A percentile compares a stretch with the other conserved stretches of the same genome.
phyloP scores from a whole-genome alignment of 2,888 invertebrate genomes.

The Neocrepidodera transversa region DNA sequence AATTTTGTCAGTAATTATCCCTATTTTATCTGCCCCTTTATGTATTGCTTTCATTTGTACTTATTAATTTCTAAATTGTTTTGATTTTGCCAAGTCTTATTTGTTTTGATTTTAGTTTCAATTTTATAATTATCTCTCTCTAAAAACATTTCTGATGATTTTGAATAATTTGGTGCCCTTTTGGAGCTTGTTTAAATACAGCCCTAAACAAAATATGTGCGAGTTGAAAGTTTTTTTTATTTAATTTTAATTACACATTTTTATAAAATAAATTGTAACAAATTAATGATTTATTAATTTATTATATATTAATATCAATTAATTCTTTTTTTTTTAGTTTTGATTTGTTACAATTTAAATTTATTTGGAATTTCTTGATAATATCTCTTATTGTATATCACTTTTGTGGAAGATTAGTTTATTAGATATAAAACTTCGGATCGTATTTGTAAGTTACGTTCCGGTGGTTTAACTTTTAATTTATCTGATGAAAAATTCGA shows the following conservation, averaged over 20 bases:
- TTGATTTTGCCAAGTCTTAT: too few species aligned
- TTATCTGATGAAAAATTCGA: slow-evolving; percentile 45
- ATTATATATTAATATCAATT: too few species aligned
- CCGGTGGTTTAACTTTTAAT: slow-evolving; percentile 53
- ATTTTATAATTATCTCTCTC: too few species aligned
- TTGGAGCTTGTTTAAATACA: too few species aligned
- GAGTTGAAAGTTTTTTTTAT: slow-evolving; percentile 24
- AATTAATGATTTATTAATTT: neutral
- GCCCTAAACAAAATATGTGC: too few species aligned
- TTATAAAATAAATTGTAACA: slow-evolving; percentile 29
- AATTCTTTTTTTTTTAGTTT: neutral
- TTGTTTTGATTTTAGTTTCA: too few species aligned
- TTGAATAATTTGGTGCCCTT: too few species aligned
- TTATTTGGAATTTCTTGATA: slow-evolving; percentile 20
- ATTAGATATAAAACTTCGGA: slow-evolving; percentile 49
- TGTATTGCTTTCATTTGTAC: too few species aligned
- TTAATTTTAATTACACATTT: slow-evolving; percentile 23
- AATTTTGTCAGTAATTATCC: too few species aligned
- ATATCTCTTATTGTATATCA: slow-evolving; percentile 38
- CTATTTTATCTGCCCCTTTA: too few species aligned
- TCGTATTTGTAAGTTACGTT: slow-evolving; percentile 63
- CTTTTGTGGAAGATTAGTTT: slow-evolving; percentile 45
- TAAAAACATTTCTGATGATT: too few species aligned
- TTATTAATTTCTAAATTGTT: too few species aligned
- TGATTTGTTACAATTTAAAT: slow-evolving; percentile 33